Percentiles rank a stretch among this genome's conserved stretches.
These are phyloP conservation scores for Drosophila meridionalis DNA, from an alignment of 2,888 invertebrate genomes.

Conservation along the genomic window DNA sequence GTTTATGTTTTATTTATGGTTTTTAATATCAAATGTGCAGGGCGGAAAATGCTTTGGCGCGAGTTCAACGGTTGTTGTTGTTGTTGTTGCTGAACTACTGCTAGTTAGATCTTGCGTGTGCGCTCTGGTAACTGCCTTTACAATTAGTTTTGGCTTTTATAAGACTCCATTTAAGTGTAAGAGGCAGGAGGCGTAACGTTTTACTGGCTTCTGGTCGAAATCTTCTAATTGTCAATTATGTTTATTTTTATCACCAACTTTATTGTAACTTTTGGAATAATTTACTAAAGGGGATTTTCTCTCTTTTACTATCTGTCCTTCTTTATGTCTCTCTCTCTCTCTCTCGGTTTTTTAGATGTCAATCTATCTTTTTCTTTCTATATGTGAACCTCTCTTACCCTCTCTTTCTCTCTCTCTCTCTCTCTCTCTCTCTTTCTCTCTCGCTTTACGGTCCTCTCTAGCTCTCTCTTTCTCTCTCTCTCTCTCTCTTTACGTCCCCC, in stretches of 20 bases:
- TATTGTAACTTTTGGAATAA: too few species aligned
- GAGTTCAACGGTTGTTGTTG: background rate
- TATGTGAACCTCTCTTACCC: background rate
- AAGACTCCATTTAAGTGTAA: background rate
- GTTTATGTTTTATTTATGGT: conserved; percentile 12
- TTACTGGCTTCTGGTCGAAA: background rate
- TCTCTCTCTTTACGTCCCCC: background rate
- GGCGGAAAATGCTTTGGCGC: background rate
- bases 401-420: background rate
- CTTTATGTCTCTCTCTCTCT: background rate
- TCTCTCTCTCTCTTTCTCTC: too few species aligned
- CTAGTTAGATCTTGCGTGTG: background rate
- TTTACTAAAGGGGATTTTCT: background rate
- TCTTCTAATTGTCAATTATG: background rate
- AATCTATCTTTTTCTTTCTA: too few species aligned
- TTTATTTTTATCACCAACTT: too few species aligned
- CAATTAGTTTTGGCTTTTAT: background rate
- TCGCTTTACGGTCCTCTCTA: too few species aligned
- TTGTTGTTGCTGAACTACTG: background rate
- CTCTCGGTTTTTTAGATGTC: background rate
- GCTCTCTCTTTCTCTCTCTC: background rate
- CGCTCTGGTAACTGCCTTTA: background rate
- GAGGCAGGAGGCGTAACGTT: background rate
- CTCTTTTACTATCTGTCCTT: background rate
- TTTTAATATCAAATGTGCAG: background rate